Evolutionary conservation across 2,797 vertebrate genomes (phyloP).

Genomic region (Pseudochaenichthys georgianus): DNA sequence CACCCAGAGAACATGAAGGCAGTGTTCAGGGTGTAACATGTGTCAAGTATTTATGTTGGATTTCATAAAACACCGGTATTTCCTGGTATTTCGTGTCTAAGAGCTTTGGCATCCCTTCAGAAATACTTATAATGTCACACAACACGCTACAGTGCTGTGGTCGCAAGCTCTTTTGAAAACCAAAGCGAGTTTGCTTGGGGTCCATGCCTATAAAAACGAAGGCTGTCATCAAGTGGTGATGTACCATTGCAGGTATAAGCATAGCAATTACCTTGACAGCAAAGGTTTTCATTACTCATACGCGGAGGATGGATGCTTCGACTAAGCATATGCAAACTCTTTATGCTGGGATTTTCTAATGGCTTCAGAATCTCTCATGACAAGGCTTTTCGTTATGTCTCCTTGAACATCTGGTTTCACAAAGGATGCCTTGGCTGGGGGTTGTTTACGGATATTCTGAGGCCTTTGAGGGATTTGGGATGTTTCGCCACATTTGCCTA

Average conservation of each 20-base stretch:
- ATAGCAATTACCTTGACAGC: conserved; percentile 69
- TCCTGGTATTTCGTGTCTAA: conserved; percentile 70
- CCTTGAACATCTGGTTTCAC: conserved; percentile 69
- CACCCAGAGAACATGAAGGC: conserved; percentile 17
- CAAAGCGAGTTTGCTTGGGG: conserved; percentile 53
- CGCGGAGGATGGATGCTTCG: conserved; percentile 22
- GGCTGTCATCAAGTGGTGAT: conserved; percentile 72
- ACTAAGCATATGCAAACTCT: conserved; percentile 34
- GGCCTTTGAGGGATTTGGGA: conserved; percentile 46
- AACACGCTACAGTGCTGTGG: conserved; percentile 53
- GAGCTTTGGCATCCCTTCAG: conserved; percentile 51
- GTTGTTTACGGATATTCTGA: conserved; percentile 66
- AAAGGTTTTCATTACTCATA: conserved; percentile 66
- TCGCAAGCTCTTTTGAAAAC: conserved; percentile 50
- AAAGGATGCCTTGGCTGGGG: conserved; percentile 29
- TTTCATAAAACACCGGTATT: conserved; percentile 68
- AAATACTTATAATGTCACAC: conserved; percentile 66
- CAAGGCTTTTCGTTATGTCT: conserved; percentile 52
- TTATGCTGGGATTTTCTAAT: conserved; percentile 68
- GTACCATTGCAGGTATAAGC: conserved; percentile 63
- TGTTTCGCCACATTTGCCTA: conserved; percentile 44
- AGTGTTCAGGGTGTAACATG: conserved; percentile 47
- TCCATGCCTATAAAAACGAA: conserved; percentile 64
- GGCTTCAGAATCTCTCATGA: conserved; percentile 41
- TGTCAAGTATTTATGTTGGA: conserved; percentile 70